Conservation (phyloP, 2,113 vertebrate genomes). For the Condylura cristata region DNA sequence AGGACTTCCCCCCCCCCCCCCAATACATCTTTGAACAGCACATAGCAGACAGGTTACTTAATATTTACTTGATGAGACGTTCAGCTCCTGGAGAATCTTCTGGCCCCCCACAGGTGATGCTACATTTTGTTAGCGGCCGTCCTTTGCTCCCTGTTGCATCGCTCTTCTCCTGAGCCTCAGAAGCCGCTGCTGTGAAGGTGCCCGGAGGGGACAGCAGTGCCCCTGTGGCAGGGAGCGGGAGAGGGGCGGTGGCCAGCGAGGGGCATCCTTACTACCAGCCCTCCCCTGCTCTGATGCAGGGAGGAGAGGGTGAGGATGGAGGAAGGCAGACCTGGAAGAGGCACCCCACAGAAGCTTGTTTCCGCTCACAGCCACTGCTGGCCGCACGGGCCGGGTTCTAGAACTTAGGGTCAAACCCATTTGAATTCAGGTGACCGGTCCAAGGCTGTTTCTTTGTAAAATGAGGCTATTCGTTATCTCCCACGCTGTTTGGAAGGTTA, state of each 20-base stretch:
- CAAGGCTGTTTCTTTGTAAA: not conserved
- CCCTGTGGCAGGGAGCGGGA: not conserved
- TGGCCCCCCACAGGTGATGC: not conserved
- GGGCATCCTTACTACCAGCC: not conserved
- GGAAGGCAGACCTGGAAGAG: not conserved
- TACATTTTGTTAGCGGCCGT: not conserved
- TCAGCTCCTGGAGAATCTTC: not conserved
- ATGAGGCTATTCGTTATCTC: not conserved
- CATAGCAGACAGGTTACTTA: not conserved
- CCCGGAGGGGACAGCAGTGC: not conserved
- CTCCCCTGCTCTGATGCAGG: not conserved
- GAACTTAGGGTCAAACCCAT: not conserved
- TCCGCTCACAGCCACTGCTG: too few species aligned
- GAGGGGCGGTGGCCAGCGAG: not conserved
- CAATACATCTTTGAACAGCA: not conserved
- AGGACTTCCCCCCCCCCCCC: constrained; percentile 17
- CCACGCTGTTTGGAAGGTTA: not conserved
- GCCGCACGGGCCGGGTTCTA: too few species aligned
- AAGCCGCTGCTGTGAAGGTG: not conserved
- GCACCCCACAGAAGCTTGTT: not conserved
- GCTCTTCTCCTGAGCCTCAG: not conserved
- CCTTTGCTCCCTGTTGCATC: not conserved
- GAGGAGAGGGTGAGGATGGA: not conserved
- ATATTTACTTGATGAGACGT: not conserved
- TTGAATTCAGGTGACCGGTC: not conserved